These are phyloP conservation scores for Nomada lathburiana DNA, from an alignment of 2,888 invertebrate genomes.

Conservation along the genomic window DNA sequence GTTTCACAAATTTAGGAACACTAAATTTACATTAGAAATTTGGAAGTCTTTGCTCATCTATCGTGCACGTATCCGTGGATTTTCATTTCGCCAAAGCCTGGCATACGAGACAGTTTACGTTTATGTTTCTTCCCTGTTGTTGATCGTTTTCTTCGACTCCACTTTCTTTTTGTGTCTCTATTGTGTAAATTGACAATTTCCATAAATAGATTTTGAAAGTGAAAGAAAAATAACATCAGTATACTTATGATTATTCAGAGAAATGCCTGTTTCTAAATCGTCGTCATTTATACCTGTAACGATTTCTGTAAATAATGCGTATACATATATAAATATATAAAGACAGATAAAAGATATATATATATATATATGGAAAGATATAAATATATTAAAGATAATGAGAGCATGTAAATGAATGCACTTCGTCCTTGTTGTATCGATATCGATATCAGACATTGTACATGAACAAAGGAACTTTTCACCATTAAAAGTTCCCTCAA, in stretches of 20 bases:
- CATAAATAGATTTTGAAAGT: neutral
- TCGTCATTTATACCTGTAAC: constrained; percentile 63
- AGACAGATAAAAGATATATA: constrained; percentile 48
- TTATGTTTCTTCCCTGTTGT: neutral
- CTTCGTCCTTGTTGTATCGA: constrained; percentile 61
- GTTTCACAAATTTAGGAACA: constrained; percentile 48
- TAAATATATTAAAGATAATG: constrained; percentile 8
- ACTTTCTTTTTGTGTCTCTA: neutral
- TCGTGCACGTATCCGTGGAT: constrained; percentile 1
- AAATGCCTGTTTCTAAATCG: constrained; percentile 57
- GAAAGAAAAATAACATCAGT: neutral
- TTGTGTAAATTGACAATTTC: no score
- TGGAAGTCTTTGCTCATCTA: constrained; percentile 10
- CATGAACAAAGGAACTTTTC: constrained; percentile 62
- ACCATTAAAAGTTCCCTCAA: constrained; percentile 63
- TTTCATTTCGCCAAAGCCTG: constrained; percentile 20
- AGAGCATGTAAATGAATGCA: constrained; percentile 55
- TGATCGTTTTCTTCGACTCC: neutral
- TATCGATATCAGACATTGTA: constrained; percentile 59
- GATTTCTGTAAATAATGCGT: constrained; percentile 66
- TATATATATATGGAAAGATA: constrained; percentile 17
- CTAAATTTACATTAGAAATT: constrained; percentile 44
- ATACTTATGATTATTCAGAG: constrained; percentile 43
- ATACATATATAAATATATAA: constrained; percentile 58
- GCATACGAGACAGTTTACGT: neutral